Conservation (phyloP, 2,888 invertebrate genomes). For the Halocaridina rubra region DNA sequence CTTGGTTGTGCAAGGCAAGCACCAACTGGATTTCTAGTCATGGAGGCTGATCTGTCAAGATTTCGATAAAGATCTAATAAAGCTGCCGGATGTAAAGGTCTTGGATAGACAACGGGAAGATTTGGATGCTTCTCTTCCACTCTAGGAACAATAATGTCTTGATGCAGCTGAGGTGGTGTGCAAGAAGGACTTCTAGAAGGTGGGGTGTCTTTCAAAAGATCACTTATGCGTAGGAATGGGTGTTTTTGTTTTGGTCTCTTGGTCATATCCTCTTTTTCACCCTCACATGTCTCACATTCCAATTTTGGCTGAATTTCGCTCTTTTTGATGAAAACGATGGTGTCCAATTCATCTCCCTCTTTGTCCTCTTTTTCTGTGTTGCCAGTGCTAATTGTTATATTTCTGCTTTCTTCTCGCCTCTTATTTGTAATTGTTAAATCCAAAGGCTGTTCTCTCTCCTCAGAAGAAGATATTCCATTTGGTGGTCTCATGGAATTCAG, state of each 20-base stretch:
- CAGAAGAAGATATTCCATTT: neutral
- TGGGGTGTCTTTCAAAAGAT: constrained; percentile 44
- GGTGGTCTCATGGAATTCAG: neutral
- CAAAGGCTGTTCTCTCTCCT: constrained; percentile 18
- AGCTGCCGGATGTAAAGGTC: constrained; percentile 51
- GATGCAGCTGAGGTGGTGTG: neutral
- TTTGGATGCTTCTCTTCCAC: neutral
- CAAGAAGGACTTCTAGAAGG: neutral
- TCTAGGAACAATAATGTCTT: neutral
- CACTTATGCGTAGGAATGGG: constrained; percentile 55
- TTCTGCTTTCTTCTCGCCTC: constrained; percentile 10
- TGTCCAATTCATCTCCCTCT: neutral
- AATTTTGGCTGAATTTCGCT: neutral
- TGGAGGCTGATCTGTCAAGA: constrained; percentile 36
- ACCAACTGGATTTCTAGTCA: constrained; percentile 4
- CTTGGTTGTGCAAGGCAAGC: constrained; percentile 27
- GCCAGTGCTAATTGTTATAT: neutral
- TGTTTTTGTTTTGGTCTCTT: constrained; percentile 24
- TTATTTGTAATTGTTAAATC: constrained; percentile 43
- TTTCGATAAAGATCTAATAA: constrained; percentile 44
- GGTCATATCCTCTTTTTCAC: neutral
- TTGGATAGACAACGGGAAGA: constrained; percentile 47
- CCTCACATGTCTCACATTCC: constrained; percentile 1
- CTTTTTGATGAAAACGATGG: neutral
- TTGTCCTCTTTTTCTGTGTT: neutral